Evolutionary conservation across 2,888 invertebrate species (phyloP), one percentile per base, ranked within the genome.

Genomic region (Tipula helvola): DNA sequence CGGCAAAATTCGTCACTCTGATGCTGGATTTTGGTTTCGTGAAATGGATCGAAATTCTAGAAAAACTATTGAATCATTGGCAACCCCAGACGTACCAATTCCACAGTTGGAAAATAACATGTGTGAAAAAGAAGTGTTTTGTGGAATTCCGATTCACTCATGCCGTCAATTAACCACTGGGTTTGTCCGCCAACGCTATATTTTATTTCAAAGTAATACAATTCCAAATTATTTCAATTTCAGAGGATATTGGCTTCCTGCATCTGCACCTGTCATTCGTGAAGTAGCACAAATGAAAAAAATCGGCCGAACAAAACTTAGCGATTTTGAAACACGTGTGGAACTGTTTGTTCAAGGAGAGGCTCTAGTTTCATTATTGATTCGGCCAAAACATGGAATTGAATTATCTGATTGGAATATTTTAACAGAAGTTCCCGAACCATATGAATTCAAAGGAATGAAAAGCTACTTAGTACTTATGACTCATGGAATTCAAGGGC

Each of bases 11-110:
- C 88, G 89, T 8, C 89, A 90, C 86, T 89, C 89, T 0, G 90
- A 90, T 88, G 89, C 90, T 5, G 90, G 90, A 4, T 90, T 89
- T 88, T 90, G 90, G 89, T 88, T 90, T 87, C 88, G 89, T 18
- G 90, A 90, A 88, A 87, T 90, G 87, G 90, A 90, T 89, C 89
- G 90, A 5, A 90, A 90, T 88, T 88, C 89, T 5, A 88, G 87
- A 3, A 90, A 89, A 88, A 90, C 90, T 0, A 89, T 90, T 57
- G 90, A 90, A 87, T 90, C 90, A 87, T 87, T 90, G 39, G 88
- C 89, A 18, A 89, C 90, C 88, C 90, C 90, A 0, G 90, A 90
- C 28, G 88, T 89, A 18, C 90, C 90, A 4, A 88, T 90, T 16
- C 89, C 89, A 41, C 89, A 90, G 86, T 88, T 89, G 13, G 87